Conservation (phyloP, 2,797 vertebrate species). For the Pangasius krempfi region DNA sequence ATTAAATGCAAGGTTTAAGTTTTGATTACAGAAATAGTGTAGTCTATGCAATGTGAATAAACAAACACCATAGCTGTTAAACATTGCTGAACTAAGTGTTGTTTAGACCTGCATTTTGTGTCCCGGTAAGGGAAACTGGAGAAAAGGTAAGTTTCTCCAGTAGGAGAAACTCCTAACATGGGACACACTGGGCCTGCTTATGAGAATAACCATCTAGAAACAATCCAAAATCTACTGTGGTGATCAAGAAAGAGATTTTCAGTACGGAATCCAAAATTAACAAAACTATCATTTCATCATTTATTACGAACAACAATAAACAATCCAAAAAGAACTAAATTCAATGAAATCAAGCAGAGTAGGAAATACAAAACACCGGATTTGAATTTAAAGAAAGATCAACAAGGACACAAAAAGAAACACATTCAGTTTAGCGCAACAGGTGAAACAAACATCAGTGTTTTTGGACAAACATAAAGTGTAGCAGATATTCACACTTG, state of each 20-base stretch:
- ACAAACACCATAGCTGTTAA: not conserved
- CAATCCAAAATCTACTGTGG: not conserved
- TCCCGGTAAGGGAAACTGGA: not conserved
- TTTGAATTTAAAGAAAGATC: not conserved
- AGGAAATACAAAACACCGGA: not conserved
- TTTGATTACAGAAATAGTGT: not conserved
- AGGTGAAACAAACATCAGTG: not conserved
- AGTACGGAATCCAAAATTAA: not conserved
- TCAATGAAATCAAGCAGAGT: not conserved
- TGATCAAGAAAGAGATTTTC: no score
- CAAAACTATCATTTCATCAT: not conserved
- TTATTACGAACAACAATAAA: not conserved
- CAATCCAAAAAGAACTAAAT: not conserved
- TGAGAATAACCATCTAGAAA: not conserved
- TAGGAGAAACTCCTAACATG: not conserved
- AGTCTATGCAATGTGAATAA: not conserved
- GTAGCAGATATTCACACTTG: no score
- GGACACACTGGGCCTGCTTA: not conserved
- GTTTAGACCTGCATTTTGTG: not conserved
- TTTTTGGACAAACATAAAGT: not conserved
- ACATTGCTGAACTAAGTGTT: not conserved
- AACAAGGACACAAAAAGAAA: not conserved
- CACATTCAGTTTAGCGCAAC: not conserved
- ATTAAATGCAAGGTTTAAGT: not conserved
- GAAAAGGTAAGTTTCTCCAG: no score